Evolutionary conservation across 2,113 vertebrate genomes (phyloP).

Genomic region (Hippocampus guttulatus): DNA sequence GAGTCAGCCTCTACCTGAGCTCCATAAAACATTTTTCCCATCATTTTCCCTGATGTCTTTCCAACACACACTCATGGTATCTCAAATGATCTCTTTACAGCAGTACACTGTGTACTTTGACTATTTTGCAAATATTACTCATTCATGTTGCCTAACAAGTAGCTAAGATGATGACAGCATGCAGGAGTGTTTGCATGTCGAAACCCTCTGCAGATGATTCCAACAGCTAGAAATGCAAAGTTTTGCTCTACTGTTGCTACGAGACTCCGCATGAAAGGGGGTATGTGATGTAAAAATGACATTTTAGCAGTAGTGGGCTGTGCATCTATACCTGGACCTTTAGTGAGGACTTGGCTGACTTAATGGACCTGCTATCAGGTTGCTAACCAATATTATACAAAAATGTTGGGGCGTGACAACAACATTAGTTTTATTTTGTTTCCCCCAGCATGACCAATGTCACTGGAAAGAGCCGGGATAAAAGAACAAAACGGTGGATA

Average conservation of each 20-base stretch:
- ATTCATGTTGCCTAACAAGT: slow-evolving; percentile 29
- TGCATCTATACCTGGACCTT: neutral
- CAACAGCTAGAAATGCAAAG: slow-evolving; percentile 8
- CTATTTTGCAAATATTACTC: neutral
- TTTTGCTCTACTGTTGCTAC: neutral
- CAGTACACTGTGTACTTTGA: neutral
- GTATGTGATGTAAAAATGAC: neutral
- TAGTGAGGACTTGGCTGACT: too few species aligned
- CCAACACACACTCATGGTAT: neutral
- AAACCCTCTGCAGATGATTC: slow-evolving; percentile 17
- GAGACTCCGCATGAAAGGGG: neutral
- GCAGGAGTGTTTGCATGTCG: slow-evolving; percentile 18
- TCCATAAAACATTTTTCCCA: neutral
- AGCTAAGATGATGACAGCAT: slow-evolving; percentile 32
- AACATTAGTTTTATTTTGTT: neutral
- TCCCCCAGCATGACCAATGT: too few species aligned
- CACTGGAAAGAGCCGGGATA: too few species aligned
- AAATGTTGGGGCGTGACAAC: neutral
- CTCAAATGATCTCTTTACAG: neutral
- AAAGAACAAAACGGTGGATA: too few species aligned
- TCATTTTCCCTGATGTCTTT: neutral
- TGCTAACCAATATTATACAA: neutral
- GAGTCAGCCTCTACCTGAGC: slow-evolving; percentile 1
- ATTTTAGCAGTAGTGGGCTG: neutral
- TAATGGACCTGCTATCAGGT: neutral